Evolutionary conservation across 2,888 invertebrate genomes (phyloP).

Genomic region (Synergus umbraculus): DNA sequence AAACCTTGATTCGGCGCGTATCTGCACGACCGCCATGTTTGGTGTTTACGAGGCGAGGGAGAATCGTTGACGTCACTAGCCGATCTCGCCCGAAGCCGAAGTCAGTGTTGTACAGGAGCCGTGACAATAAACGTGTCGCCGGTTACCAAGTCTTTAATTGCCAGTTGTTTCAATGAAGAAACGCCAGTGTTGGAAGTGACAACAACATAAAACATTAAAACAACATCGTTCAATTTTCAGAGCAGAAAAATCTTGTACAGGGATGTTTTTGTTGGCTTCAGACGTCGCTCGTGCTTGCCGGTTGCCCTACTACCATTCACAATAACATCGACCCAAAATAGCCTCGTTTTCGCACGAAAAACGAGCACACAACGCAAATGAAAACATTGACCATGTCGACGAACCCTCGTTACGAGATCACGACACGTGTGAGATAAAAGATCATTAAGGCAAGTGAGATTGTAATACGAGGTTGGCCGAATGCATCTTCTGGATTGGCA

Average conservation of each 20-base stretch:
- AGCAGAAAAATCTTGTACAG: conserved; percentile 57
- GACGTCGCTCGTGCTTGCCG: conserved; percentile 67
- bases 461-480: background rate
- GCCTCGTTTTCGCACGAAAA: conserved; percentile 48
- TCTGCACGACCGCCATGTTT: conserved; percentile 76
- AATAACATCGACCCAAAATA: conserved; percentile 67
- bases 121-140: conserved; percentile 63
- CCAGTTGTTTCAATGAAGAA: background rate
- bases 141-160: conserved; percentile 35
- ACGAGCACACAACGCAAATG: background rate
- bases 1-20: conserved; percentile 62
- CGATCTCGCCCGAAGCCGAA: conserved; percentile 68
- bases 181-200: background rate
- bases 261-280: conserved; percentile 68
- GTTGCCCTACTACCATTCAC: conserved; percentile 67
- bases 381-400: conserved; percentile 40
- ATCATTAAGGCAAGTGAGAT: background rate
- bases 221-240: background rate
- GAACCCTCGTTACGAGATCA: background rate
- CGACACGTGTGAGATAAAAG: conserved; percentile 24
- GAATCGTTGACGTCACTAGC: conserved; percentile 74
- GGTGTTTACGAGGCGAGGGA: conserved; percentile 77
- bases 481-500: background rate
- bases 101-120: conserved; percentile 48
- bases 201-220: background rate